Conservation (phyloP, 2,113 vertebrate genomes). For the Lagopus muta region DNA sequence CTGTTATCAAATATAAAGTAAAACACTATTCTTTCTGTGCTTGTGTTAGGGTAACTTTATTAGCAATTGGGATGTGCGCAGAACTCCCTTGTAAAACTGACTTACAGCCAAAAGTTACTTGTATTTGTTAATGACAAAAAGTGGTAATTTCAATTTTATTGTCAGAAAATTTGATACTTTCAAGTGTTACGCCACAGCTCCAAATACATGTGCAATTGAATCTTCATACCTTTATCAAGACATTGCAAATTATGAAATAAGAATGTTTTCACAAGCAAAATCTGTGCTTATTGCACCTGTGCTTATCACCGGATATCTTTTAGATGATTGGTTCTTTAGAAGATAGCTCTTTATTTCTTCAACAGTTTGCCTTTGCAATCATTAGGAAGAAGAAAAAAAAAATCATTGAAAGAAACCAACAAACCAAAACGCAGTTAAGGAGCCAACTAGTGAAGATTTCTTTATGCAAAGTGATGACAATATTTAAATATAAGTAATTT, state of each 20-base stretch:
- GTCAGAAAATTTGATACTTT: background rate
- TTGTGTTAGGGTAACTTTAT: background rate
- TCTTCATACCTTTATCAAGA: background rate
- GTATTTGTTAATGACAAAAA: background rate
- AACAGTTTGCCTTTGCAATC: background rate
- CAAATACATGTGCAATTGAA: background rate
- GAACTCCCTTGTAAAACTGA: background rate
- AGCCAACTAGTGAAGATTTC: background rate
- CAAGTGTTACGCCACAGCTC: background rate
- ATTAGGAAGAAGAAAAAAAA: background rate
- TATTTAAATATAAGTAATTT: background rate
- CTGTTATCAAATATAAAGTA: background rate
- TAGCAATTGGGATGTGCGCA: background rate
- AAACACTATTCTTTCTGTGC: background rate
- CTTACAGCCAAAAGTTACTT: no score
- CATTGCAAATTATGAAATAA: background rate
- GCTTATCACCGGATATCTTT: background rate
- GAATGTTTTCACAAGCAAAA: background rate
- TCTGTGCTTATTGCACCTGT: background rate
- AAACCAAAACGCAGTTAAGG: background rate
- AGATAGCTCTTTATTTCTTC: background rate
- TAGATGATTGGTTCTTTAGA: background rate
- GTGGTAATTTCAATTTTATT: background rate
- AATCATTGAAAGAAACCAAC: background rate
- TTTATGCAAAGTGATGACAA: background rate